Evolutionary conservation across 2,797 vertebrate species (phyloP).

Genomic region (Lithobates pipiens): DNA sequence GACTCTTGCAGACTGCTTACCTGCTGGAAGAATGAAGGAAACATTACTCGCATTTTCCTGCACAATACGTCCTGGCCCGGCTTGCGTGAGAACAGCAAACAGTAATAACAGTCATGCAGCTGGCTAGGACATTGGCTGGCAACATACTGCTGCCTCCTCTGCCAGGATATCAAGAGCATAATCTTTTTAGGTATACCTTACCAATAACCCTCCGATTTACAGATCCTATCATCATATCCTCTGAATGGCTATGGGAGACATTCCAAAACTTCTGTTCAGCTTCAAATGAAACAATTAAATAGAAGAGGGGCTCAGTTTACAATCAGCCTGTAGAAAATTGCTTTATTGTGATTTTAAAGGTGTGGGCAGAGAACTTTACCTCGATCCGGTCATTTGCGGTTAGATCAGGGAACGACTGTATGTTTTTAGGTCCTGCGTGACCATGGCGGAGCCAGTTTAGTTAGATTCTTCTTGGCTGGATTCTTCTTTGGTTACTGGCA

Average conservation of each 20-base stretch:
- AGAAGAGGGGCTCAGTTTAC: neutral
- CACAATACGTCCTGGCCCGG: slow-evolving; percentile 34
- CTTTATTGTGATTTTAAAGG: neutral
- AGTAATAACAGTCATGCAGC: slow-evolving; percentile 41
- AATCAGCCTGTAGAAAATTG: neutral
- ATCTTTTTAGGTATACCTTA: slow-evolving; percentile 47
- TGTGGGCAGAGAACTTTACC: neutral
- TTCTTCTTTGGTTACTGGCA: no score
- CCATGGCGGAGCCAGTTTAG: no score
- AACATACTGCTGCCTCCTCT: slow-evolving; percentile 14
- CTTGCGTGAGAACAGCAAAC: slow-evolving; percentile 55
- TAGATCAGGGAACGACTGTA: neutral
- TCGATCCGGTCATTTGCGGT: neutral
- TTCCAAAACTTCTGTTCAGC: slow-evolving; percentile 3
- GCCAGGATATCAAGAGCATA: slow-evolving; percentile 34
- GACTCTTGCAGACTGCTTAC: slow-evolving; percentile 39
- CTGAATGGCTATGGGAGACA: slow-evolving; percentile 20
- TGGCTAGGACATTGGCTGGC: slow-evolving; percentile 26
- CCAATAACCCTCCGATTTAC: slow-evolving; percentile 42
- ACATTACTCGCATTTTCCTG: slow-evolving; percentile 11
- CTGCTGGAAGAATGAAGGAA: slow-evolving; percentile 34
- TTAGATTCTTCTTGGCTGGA: no score
- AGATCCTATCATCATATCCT: slow-evolving; percentile 28
- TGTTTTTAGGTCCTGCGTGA: no score
- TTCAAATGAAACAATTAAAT: neutral